Base-by-base conservation (phyloP, 2,888 invertebrate species). In the Nemoura dubitans region DNA sequence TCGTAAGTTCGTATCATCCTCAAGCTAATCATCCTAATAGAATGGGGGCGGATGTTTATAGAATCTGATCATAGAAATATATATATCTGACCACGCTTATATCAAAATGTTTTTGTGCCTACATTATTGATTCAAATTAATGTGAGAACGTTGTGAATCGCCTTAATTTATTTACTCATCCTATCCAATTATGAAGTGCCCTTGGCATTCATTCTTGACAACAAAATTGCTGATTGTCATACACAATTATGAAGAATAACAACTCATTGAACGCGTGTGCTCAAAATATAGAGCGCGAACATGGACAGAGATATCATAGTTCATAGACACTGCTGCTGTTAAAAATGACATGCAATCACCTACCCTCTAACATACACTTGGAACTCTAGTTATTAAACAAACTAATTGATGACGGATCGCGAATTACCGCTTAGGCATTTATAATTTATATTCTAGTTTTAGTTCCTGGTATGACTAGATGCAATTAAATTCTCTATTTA, bases 131-230 rank as follows among this genome's bases (percentile, higher is more conserved):
- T 59, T 59, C 59, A 59, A 59, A 59, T 59, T 59, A 59, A 59
- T 59, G 59, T 59, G 59, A 59, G 59, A 59, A 59, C 59, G 14
- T 21, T 59, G 59, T 59, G 59, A 59, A 59, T 59, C 59, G 59
- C 2, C 59, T 59, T 59, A 59, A 59, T 59, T 59, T 59, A 59
- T 59, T 59, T 59, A 59, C 59, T 59, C 21, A 59, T 59, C 21
- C 59, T 59, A 59, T 59, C 59, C 59, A 59, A 59, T 59, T 59
- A 59, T 59, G 21, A 59, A 59, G 59, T 59, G 59, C 59, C 59
- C 59, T 59, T 59, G 59, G 59, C 59, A 59, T 59, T 59, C 59
- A 59, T 59, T 59, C 59, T 21, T 14, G 59, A 59, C 59, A 7
- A 59, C 59, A 59, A 59, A 59, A 21, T 59, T 59, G 59, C 21